Conservation (phyloP, 2,888 invertebrate genomes). For the Gymnoscelis rufifasciata region DNA sequence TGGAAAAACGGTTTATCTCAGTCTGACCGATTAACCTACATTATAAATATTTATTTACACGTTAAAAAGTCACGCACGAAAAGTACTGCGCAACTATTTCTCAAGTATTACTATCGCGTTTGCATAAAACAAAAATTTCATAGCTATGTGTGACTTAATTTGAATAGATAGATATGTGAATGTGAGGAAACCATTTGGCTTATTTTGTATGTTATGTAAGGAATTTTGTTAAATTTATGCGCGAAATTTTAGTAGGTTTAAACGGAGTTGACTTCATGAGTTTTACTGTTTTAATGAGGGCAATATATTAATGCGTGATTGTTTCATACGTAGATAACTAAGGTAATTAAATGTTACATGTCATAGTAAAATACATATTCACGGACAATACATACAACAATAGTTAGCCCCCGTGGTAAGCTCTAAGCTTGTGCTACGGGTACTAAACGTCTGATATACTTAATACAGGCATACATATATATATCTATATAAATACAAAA, state of each 20-base stretch:
- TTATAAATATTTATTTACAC: neutral
- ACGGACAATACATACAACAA: too few relatives aligned
- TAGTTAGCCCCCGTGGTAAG: too few relatives aligned
- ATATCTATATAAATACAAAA: too few relatives aligned
- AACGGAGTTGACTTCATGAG: neutral
- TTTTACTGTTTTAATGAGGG: too few relatives aligned
- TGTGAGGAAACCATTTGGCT: slow-evolving; percentile 5
- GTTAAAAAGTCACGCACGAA: slow-evolving; percentile 23
- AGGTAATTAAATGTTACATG: too few relatives aligned
- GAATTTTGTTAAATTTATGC: neutral
- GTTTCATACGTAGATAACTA: too few relatives aligned
- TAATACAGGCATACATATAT: too few relatives aligned
- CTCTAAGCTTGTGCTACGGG: too few relatives aligned
- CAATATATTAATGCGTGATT: too few relatives aligned
- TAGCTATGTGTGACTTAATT: slow-evolving; percentile 14
- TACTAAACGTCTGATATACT: too few relatives aligned
- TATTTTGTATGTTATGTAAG: slow-evolving; percentile 2
- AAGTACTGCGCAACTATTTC: slow-evolving; percentile 14
- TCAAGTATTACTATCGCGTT: slow-evolving; percentile 13
- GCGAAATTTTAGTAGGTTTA: neutral
- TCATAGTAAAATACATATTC: too few relatives aligned
- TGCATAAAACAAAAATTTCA: slow-evolving; percentile 12
- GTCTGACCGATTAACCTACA: slow-evolving; percentile 24
- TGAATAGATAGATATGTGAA: slow-evolving; percentile 12
- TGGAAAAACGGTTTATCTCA: neutral